A percentile compares a stretch with the other conserved stretches of the same genome.
These are phyloP conservation scores for Silvanus unidentatus DNA, from an alignment of 2,888 invertebrate species.

Conservation along the genomic window DNA sequence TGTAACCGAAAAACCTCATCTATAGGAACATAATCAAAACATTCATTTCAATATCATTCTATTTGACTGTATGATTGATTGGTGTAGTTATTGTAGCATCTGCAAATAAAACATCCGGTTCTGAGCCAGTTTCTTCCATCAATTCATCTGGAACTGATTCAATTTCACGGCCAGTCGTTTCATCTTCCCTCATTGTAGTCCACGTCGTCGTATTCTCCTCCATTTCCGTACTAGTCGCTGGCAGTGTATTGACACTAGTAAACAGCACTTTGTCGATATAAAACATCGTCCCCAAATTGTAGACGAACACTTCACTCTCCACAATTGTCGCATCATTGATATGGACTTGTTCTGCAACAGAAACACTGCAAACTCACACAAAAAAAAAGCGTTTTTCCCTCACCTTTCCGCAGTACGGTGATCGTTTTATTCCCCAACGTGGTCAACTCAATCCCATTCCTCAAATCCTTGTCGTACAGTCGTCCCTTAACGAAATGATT, in stretches of 20 bases:
- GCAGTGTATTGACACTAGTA: conserved; percentile 34
- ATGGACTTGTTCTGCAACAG: conserved; percentile 46
- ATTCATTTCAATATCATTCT: conserved; percentile 26
- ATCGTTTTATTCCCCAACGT: conserved; percentile 55
- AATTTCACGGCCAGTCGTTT: conserved; percentile 29
- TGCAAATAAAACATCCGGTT: conserved; percentile 42
- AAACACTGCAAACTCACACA: no score
- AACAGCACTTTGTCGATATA: conserved; percentile 56
- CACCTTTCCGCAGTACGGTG: conserved; percentile 35
- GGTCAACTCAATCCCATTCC: conserved; percentile 50
- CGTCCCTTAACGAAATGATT: conserved; percentile 59
- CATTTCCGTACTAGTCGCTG: conserved; percentile 26
- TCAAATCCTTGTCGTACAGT: conserved; percentile 55
- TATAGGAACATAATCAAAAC: conserved; percentile 11
- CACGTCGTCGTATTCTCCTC: conserved; percentile 18
- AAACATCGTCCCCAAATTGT: conserved; percentile 61
- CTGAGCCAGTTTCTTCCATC: conserved; percentile 35
- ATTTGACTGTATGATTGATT: conserved; percentile 9
- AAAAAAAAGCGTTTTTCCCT: neutral
- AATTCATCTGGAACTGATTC: conserved; percentile 43
- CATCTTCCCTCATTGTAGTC: conserved; percentile 18
- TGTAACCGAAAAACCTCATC: conserved; percentile 6
- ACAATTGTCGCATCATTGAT: conserved; percentile 55
- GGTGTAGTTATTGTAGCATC: conserved; percentile 30
- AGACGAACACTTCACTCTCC: conserved; percentile 59